Base-by-base conservation (phyloP, 2,797 vertebrate genomes). In the Chelon auratus region DNA sequence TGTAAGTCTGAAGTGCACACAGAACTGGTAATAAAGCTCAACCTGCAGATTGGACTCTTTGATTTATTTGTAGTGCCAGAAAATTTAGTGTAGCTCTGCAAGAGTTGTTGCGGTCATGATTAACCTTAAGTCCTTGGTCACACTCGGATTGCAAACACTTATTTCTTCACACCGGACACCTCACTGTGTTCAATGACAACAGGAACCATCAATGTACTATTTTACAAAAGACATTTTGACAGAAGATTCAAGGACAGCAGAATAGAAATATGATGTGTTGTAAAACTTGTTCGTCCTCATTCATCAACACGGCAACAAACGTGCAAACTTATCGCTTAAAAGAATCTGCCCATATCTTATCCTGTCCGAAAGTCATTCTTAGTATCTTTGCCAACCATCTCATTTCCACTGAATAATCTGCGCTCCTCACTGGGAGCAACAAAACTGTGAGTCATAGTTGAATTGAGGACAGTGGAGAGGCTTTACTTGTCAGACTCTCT, bases 401-500 rank as follows among this genome's bases (percentile, higher is more conserved):
- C 17, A 73, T 83, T 87, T 81, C 64, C 79, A 79, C 65, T 73
- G 66, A 80, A 87, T 84, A 83, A 83, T 80, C 64, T 80, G 42
- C 71, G 68, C 83, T 81, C 73, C 65, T 81, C 67, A 55, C 58
- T 72, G 66, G 62, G 72, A 87, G 78, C 63, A 64, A 72, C 68
- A 77, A 70, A 81, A 81, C 75, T 63, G 76, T 89, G 91, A 92
- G 79, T 91, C 89, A 92, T 64, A 81, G 90, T 91, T 91, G 77
- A 91, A 86, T 51, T 56, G 70, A 89, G 86, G 87, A 90, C 82
- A 89, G 62, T 43, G 30, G 67, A 68, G 57, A 65, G 24, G 69
- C 79, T 84, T 86, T 62, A 89, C 62, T 79, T 77, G 62, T 88
- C 78, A 83, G 76, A 64, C 76, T 82, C 37, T 67, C 64, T 78